phyloP scores from a whole-genome alignment of 2,113 vertebrate genomes.

The Micromys minutus region DNA sequence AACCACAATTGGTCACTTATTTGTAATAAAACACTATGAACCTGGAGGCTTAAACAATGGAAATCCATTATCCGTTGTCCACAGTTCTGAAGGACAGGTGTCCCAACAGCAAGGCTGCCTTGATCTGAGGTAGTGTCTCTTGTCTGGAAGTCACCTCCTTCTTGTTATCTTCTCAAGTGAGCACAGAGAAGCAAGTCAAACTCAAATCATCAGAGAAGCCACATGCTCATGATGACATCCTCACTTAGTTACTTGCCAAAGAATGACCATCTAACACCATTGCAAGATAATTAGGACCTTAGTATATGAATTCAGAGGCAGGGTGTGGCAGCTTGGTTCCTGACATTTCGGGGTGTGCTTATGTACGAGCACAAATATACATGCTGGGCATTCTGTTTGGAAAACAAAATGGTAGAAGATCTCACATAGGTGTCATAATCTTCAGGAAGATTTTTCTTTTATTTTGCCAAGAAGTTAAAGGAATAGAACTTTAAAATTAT shows the following conservation, averaged over 20 bases:
- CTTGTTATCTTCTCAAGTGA: background rate
- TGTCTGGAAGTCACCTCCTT: background rate
- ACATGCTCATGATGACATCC: background rate
- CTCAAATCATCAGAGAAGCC: background rate
- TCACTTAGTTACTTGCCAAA: background rate
- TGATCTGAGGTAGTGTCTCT: too few species aligned
- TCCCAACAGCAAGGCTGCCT: background rate
- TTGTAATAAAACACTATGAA: background rate
- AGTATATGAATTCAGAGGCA: background rate
- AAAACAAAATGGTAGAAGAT: conserved; percentile 17
- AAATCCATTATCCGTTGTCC: background rate
- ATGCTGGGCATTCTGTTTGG: background rate
- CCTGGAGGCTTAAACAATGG: background rate
- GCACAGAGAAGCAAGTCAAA: background rate
- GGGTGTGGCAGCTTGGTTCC: background rate
- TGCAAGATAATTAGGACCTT: background rate
- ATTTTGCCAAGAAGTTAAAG: background rate
- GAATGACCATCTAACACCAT: background rate
- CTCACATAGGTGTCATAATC: background rate
- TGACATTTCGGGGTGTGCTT: background rate
- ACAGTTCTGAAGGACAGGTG: background rate
- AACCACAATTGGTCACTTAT: background rate
- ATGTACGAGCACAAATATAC: too few species aligned
- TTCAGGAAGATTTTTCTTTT: background rate
- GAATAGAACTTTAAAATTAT: background rate